Evolutionary conservation across 2,113 vertebrate species (phyloP).

Genomic region (Trochalopteron elliotii): DNA sequence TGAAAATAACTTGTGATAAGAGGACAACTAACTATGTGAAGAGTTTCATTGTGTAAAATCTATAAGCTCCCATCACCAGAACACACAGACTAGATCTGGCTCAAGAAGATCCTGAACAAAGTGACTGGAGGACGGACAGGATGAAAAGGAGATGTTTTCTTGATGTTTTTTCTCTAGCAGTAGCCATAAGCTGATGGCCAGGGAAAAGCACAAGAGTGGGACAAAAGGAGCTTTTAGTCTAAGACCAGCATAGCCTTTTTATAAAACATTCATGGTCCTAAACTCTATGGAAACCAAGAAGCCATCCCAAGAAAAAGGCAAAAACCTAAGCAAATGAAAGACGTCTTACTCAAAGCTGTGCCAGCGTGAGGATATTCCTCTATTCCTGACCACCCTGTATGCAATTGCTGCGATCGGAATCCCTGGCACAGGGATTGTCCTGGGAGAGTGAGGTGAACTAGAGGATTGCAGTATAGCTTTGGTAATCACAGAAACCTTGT

Average conservation of each 20-base stretch:
- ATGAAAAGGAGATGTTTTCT: neutral
- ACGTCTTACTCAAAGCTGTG: neutral
- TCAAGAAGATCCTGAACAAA: neutral
- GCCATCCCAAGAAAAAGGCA: neutral
- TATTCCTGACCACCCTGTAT: neutral
- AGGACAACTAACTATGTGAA: neutral
- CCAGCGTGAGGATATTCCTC: neutral
- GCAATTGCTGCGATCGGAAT: accelerated
- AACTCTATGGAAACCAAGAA: neutral
- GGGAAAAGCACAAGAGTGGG: neutral
- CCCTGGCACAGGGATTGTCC: neutral
- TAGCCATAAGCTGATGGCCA: neutral
- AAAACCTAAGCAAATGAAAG: neutral
- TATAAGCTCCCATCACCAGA: neutral
- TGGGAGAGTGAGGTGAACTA: neutral
- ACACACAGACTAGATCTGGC: neutral
- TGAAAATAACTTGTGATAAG: neutral
- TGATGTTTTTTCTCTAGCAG: neutral
- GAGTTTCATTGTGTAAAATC: neutral
- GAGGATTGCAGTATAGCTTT: neutral
- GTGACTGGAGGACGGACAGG: neutral
- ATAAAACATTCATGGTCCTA: neutral
- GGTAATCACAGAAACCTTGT: neutral
- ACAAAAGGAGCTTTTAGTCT: neutral
- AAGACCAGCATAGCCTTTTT: neutral